A percentile compares a stretch with the other conserved stretches of the same genome.
These are phyloP conservation scores for Spisula solida DNA, from an alignment of 2,888 invertebrate genomes.

Conservation along the genomic window DNA sequence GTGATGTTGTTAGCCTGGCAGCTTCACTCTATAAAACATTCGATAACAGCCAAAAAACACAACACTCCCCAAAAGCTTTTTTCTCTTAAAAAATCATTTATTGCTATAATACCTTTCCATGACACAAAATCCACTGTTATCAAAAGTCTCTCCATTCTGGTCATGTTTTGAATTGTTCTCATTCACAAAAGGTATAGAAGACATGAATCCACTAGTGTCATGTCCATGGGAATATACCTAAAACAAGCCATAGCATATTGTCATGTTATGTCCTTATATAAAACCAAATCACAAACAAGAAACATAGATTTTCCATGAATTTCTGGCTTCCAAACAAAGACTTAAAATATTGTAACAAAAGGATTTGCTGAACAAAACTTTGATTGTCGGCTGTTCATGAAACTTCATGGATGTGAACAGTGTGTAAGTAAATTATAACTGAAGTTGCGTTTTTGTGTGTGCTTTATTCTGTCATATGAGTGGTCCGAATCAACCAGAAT, in stretches of 20 bases:
- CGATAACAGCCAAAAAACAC: no score
- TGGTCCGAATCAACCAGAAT: not conserved
- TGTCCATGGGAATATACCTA: slow-evolving; percentile 81
- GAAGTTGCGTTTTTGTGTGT: not conserved
- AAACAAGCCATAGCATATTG: not conserved
- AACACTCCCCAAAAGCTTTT: no score
- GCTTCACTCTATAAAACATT: no score
- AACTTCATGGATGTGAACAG: not conserved
- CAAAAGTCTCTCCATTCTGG: slow-evolving; percentile 80
- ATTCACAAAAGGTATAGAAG: slow-evolving; percentile 83
- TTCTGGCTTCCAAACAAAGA: not conserved
- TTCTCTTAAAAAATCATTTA: no score
- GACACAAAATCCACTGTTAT: slow-evolving; percentile 84
- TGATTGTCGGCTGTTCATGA: not conserved
- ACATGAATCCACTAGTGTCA: slow-evolving; percentile 79
- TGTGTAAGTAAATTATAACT: not conserved
- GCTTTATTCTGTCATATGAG: no score
- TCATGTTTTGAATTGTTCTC: slow-evolving; percentile 83
- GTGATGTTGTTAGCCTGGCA: no score
- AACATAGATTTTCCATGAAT: not conserved
- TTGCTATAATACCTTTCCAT: slow-evolving; percentile 83
- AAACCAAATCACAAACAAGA: not conserved
- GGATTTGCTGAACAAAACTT: not conserved
- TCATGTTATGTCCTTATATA: not conserved
- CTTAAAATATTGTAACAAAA: not conserved